Base-by-base conservation (phyloP, 2,888 invertebrate species). In the Pammene aurita region DNA sequence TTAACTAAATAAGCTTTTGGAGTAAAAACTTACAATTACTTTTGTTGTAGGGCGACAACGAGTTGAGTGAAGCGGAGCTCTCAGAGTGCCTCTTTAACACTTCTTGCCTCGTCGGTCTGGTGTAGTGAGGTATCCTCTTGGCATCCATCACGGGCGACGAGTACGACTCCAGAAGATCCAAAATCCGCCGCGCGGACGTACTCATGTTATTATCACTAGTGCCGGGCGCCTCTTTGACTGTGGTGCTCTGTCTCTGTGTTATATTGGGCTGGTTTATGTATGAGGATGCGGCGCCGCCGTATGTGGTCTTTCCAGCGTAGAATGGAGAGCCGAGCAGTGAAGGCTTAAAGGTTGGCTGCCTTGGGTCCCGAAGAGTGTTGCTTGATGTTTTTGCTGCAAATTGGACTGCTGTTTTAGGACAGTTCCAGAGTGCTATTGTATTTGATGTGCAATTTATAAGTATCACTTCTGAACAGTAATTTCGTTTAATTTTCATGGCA, bases 131-230 rank as follows among this genome's bases (percentile, higher is more conserved):
- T 83, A 97, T 96, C 80, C 95, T 95, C 79, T 95, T 96, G 1
- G 96, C 97, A 84, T 97, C 97, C 55, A 92, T 92, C 62, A 97
- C 87, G 0, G 97, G 97, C 1, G 97, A 96, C 0, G 96, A 95
- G 87, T 96, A 97, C 76, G 96, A 95, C 82, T 97, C 96, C 66
- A 98, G 89, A 6, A 97, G 93, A 77, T 96, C 95, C 77, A 98
- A 88, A 73, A 98, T 96, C 72, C 95, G 94, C 76, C 95, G 94
- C 0, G 97, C 96, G 5, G 97, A 96, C 73, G 94, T 94, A 80
- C 96, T 96, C 84, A 96, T 93, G 11, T 76, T 76, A 46, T 80
- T 78, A 71, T 80, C 81, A 34, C 80, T 79, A 67, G 71, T 80
- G 55, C 72, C 77, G 2, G 73, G 77, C 1, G 80, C 72, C 64